Base-by-base conservation (phyloP, 2,888 invertebrate genomes). In the Agapostemon virescens region DNA sequence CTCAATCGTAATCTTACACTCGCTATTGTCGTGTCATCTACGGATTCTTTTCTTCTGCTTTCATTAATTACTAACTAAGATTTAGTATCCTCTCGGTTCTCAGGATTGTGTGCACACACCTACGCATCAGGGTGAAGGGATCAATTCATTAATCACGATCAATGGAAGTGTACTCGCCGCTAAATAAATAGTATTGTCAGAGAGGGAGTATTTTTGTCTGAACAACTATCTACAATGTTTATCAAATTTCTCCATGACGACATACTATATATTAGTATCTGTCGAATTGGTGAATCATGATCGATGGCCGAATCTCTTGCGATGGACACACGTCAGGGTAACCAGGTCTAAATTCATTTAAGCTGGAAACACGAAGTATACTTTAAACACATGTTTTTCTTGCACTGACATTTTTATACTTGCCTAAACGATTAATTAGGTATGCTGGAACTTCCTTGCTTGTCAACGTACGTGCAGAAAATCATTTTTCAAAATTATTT, bases 131-230 rank as follows among this genome's bases (percentile, higher is more conserved):
- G 13, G n/a, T 79, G 74, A 64, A 55, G 68, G 71, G 85, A 88
- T 88, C 86, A 84, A 85, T 82, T 63, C 71, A 77, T 77, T 45
- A 77, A 67, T 77, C 70, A 71, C 58, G 66, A 58, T 33, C 30
- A 20, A 11, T 45, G 61, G 17, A 26, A n/a, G 68, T 58, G 49
- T 30, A 17, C 55, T 63, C n/a, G 38, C 36, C 38, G 42, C 17
- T 49, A 63, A 72, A 45, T 45, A 36, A 64, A 40, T 58, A 64
- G 42, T 58, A 69, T 55, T n/a, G 61, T 33, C 38, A 49, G 26
- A 20, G 26, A 67, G 20, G 20, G 6, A 55, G 61, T 15, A 69
- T 69, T 55, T 49, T 38, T 49, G 7, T 69, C 42, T 17, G 55
- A 15, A 52, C 26, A 71, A 42, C 20, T 45, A 71, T 77, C 61